phyloP scores from a whole-genome alignment of 2,888 invertebrate genomes.

The Hirtodrosophila alboralis region DNA sequence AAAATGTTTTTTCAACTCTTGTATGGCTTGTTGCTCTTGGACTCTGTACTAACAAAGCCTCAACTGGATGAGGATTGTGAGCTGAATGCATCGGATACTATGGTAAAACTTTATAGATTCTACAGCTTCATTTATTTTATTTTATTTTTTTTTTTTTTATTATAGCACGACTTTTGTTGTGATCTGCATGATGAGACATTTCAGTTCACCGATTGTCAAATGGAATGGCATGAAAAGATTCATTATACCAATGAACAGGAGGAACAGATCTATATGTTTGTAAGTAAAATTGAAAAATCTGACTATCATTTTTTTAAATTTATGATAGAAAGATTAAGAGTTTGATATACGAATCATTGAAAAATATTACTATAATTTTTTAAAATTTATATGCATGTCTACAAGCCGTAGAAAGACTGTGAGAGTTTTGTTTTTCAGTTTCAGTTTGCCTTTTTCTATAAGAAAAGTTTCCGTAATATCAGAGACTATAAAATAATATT shows the following conservation, averaged over 20 bases:
- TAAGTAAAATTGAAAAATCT: too few species aligned
- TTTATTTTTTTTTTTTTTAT: neutral
- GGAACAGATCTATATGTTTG: slow-evolving; percentile 64
- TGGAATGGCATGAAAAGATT: slow-evolving; percentile 61
- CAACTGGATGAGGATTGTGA: slow-evolving; percentile 64
- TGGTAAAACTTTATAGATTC: slow-evolving; percentile 46
- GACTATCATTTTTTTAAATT: too few species aligned
- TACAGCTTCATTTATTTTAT: too few species aligned
- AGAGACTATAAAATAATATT: too few species aligned
- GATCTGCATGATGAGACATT: slow-evolving; percentile 69
- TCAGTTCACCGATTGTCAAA: slow-evolving; percentile 62
- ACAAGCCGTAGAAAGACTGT: too few species aligned
- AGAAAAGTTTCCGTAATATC: too few species aligned
- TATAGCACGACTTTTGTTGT: slow-evolving; percentile 75
- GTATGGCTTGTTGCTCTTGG: slow-evolving; percentile 5
- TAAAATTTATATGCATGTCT: too few species aligned
- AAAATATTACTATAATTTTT: too few species aligned
- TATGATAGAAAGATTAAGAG: too few species aligned
- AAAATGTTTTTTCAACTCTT: slow-evolving; percentile 24
- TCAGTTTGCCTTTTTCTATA: too few species aligned
- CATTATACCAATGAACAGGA: slow-evolving; percentile 37
- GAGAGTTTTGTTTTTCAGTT: too few species aligned
- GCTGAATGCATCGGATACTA: slow-evolving; percentile 57
- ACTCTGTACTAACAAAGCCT: slow-evolving; percentile 17
- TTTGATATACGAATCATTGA: too few species aligned